Evolutionary conservation across 2,113 vertebrate species (phyloP).

Genomic region (Nothoprocta pentlandii): DNA sequence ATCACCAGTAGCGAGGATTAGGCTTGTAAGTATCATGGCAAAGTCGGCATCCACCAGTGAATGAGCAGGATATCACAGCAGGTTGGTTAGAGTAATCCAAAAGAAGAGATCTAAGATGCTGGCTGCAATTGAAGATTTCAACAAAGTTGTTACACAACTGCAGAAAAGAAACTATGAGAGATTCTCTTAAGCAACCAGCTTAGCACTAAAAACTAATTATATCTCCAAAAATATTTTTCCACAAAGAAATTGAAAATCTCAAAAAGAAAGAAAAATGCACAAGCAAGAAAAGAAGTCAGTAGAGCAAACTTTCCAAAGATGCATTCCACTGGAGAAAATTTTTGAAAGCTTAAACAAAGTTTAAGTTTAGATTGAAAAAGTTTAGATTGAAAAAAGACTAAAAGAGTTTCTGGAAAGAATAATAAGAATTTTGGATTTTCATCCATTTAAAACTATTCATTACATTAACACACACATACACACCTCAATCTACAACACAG

Average conservation of each 20-base stretch:
- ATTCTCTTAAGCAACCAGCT: not conserved
- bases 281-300: not conserved
- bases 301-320: not conserved
- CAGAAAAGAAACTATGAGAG: not conserved
- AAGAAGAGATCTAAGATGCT: not conserved
- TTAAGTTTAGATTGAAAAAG: not conserved
- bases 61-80: not conserved
- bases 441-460: not conserved
- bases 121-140: not conserved
- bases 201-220: not conserved
- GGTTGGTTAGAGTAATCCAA: not conserved
- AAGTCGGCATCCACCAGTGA: not conserved
- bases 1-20: not conserved
- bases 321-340: not conserved
- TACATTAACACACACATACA: no score
- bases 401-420: not conserved
- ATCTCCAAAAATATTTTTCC: not conserved
- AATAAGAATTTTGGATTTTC: not conserved
- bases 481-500: not conserved
- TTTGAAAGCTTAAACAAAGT: not conserved
- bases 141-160: not conserved
- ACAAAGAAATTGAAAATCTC: not conserved
- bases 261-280: not conserved
- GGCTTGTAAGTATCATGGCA: not conserved
- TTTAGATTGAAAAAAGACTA: not conserved